Base-by-base conservation (phyloP, 2,113 vertebrate species). In the Edolisoma coerulescens region DNA sequence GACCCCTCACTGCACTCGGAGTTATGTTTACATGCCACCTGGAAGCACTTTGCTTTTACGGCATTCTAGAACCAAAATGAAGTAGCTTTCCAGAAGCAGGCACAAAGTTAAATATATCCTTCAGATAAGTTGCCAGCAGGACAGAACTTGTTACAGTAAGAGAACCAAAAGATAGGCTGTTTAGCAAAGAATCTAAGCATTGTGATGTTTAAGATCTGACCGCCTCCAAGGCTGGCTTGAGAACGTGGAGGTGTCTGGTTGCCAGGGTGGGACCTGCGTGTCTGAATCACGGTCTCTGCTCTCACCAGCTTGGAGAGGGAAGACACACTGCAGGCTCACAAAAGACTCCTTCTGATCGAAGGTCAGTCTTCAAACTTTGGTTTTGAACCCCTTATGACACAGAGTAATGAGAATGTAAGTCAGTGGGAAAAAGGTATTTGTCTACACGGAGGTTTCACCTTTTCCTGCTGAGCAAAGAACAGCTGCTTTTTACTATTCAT, bases 321-420 rank as follows among this genome's bases (percentile, higher is more conserved):
- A 42, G 1, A 0, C 1, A 2, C 28, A 15, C 9, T 56, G 39
- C 28, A 39, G 10, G n/a, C 13, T 70, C 47, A n/a, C 21, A 42
- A 53, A 67, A 65, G 9, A 28, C 26, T 39, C 18, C 27, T 89
- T 9, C 26, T 82, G 22, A 76, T 21, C 2, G 0, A 56, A 65
- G 16, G 41, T 75, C 35, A 50, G 57, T 41, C 78, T 33, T 71
- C 35, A 75, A 92, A 82, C 28, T 75, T 84, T 44, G 7, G 39
- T 80, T 90, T 59, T 84, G 21, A 89, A 18, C 18, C 64, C 35
- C 69, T 75, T 21, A n/a, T 27, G 79, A 69, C 13, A 69, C 24
- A 77, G 27, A 4, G 0, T n/a, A 68, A 52, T 18, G 30, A 60
- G n/a, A 60, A 68, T 18, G 6, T 16, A 69, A 73, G n/a, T 32